Evolutionary conservation across 1,140 invertebrate species (phyloP).

Genomic region (Lepidurus packardi): DNA sequence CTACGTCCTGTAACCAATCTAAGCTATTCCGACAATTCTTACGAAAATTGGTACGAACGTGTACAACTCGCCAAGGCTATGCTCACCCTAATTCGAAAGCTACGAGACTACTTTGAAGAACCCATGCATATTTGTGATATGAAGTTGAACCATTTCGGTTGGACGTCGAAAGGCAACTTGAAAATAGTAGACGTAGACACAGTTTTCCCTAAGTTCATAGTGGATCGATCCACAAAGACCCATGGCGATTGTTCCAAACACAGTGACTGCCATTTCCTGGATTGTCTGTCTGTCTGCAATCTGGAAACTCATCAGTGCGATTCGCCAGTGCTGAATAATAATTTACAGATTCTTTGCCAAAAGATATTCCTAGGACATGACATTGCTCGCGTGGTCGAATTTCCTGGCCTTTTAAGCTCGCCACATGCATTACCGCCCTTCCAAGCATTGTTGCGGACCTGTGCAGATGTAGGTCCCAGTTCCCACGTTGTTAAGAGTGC

Average conservation of each 20-base stretch:
- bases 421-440: conserved; percentile 52
- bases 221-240: conserved; percentile 46
- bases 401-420: conserved; percentile 54
- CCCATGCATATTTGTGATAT: conserved; percentile 60
- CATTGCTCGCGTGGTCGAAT: neutral
- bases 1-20: conserved; percentile 46
- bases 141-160: conserved; percentile 60
- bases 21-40: conserved; percentile 40
- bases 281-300: conserved; percentile 57
- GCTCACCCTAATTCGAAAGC: conserved; percentile 53
- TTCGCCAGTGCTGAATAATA: conserved; percentile 54
- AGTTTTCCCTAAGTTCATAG: conserved; percentile 49
- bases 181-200: conserved; percentile 55
- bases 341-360: conserved; percentile 59
- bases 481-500: neutral
- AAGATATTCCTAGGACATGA: conserved; percentile 55
- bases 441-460: conserved; percentile 51
- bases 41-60: conserved; percentile 49
- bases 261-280: conserved; percentile 59
- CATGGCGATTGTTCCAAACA: conserved; percentile 49
- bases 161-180: conserved; percentile 46
- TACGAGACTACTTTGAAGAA: conserved; percentile 54
- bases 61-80: conserved; percentile 55
- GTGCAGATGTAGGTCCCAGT: conserved; percentile 49
- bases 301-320: conserved; percentile 49